A percentile compares a stretch with the other conserved stretches of the same genome.
Conservation (phyloP, 1,140 invertebrate genomes). For the Pseudomyrmex flavicornis region DNA sequence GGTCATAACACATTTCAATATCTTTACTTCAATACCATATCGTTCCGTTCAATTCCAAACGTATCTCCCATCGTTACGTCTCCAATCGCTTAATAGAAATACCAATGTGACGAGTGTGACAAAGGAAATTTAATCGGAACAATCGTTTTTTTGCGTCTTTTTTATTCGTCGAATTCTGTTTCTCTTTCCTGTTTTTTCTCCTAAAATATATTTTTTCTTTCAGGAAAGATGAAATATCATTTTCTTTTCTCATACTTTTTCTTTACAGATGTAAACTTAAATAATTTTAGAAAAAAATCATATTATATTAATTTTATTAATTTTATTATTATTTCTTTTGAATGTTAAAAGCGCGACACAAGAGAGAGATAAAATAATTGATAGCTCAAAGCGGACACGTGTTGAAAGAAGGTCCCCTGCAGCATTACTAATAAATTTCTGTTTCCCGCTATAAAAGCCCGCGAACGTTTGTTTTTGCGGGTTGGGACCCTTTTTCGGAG, state of each 20-base stretch:
- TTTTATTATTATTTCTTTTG: too few relatives aligned
- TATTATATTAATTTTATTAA: neutral
- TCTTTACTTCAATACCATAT: conserved; percentile 13
- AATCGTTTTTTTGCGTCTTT: neutral
- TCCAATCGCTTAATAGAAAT: conserved; percentile 25
- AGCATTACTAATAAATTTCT: conserved; percentile 6
- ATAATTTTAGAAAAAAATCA: neutral
- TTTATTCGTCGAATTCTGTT: neutral
- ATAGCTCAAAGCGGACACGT: neutral
- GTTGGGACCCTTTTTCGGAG: conserved; percentile 6
- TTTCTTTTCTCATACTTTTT: too few relatives aligned
- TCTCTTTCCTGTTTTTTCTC: too few relatives aligned
- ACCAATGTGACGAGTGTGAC: neutral
- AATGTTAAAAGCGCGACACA: too few relatives aligned
- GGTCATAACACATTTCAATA: conserved; percentile 49
- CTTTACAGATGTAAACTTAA: too few relatives aligned
- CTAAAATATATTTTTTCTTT: too few relatives aligned
- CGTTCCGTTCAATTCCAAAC: neutral
- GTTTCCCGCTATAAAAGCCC: conserved; percentile 3
- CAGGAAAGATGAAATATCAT: too few relatives aligned
- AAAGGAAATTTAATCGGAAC: neutral
- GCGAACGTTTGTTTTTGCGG: conserved; percentile 26
- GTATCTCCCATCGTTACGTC: conserved; percentile 33
- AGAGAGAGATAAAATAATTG: neutral
- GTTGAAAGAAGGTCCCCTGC: neutral